Evolutionary conservation across 2,797 vertebrate genomes (phyloP).

Genomic region (Myoxocephalus aenaeus): DNA sequence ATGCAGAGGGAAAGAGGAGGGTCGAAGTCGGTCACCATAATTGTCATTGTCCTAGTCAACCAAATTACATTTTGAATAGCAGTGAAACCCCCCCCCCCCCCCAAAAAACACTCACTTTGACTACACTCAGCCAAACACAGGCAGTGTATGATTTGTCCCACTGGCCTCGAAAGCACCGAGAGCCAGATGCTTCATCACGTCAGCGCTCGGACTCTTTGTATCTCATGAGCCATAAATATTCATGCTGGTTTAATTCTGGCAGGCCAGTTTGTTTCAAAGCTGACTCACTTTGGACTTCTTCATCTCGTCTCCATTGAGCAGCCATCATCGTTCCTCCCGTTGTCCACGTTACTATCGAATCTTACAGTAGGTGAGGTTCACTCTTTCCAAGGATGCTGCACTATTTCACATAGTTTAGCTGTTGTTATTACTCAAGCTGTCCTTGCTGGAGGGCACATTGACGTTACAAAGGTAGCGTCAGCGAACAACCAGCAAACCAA

Average conservation of each 20-base stretch:
- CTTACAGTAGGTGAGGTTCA: conserved; percentile 7
- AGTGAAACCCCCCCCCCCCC: conserved; percentile 30
- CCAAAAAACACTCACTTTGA: conserved; percentile 24
- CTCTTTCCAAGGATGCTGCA: conserved; percentile 2
- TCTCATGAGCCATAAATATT: conserved; percentile 59
- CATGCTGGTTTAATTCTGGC: conserved; percentile 35
- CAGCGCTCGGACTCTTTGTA: conserved; percentile 26
- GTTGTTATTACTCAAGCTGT: conserved; percentile 10
- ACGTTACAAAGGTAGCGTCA: neutral
- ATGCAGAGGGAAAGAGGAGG: conserved; percentile 65
- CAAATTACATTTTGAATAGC: conserved; percentile 60
- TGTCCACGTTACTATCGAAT: conserved; percentile 11
- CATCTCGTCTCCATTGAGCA: conserved; percentile 36
- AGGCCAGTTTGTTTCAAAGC: conserved; percentile 9
- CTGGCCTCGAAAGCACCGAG: conserved; percentile 12
- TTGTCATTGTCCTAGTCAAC: conserved; percentile 69
- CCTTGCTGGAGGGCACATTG: conserved; percentile 1
- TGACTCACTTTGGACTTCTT: conserved; percentile 43
- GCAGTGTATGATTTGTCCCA: conserved; percentile 25
- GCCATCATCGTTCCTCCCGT: conserved; percentile 29
- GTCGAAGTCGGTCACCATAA: conserved; percentile 64
- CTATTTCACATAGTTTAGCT: neutral
- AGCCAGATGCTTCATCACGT: conserved; percentile 22
- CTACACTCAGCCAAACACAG: conserved; percentile 35
- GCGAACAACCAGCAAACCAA: neutral